Evolutionary conservation across 2,797 vertebrate species (phyloP), one percentile per base, ranked within the genome.

Genomic region (Pseudochaenichthys georgianus): DNA sequence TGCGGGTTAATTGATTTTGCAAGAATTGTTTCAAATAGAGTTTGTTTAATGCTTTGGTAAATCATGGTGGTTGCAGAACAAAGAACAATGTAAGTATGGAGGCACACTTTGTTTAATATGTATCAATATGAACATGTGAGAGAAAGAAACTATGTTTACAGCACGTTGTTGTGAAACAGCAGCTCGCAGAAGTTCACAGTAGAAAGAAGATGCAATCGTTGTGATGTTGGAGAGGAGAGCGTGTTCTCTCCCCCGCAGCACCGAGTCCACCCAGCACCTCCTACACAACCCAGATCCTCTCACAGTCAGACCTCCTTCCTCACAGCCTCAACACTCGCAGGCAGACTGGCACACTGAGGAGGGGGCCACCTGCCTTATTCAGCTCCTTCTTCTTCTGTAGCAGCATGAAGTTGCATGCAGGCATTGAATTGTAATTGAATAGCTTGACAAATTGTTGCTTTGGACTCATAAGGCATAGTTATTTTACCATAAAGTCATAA

Each of bases 211-310:
- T 79, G 81, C 66, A 67, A 54, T 88, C 77, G 74, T 76, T 80
- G 84, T 1, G 61, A 86, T 86, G 82, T 89, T 87, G 85, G 87
- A 87, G 77, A 34, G 68, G 83, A 48, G 77, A 77, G 65, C 54
- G 53, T 55, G 84, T 85, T 85, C 82, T 91, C 88, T 92, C 88
- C 87, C 92, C 90, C 78, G 78, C 88, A 90, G 91, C 84, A 65
- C 84, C 77, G 74, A 89, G 83, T 91, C 87, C 81, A 85, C 88
- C 85, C 83, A 43, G 83, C 90, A 91, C 91, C 92, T 93, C 93
- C 92, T 70, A 93, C 92, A 91, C 93, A 89, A 73, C 79, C 78
- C 90, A 94, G 92, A 90, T 92, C 86, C 83, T 90, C 85, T 84
- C 90, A 78, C 88, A 74, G 68, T 83, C 79, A 48, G 78, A 60